phyloP scores from a whole-genome alignment of 2,888 invertebrate species.

The Lumbricus terrestris region DNA sequence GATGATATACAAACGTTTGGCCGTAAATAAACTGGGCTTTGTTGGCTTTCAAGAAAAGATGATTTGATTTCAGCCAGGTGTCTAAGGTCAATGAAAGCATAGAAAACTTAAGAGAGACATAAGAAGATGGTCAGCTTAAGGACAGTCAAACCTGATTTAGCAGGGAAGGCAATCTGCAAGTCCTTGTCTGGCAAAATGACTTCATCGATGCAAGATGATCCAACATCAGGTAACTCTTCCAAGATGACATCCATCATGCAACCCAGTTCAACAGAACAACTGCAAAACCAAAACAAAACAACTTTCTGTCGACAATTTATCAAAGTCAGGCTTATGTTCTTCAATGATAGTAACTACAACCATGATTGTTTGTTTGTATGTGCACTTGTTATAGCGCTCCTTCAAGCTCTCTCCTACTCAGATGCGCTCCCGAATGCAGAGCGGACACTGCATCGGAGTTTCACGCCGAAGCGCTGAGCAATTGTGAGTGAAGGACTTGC shows the following conservation, averaged over 20 bases:
- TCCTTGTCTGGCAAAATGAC: conserved; percentile 8
- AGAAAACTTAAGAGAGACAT: neutral
- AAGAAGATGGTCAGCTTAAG: neutral
- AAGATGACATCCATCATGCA: neutral
- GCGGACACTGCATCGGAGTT: no score
- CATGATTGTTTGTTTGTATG: no score
- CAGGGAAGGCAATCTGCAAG: neutral
- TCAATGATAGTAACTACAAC: no score
- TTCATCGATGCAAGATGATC: neutral
- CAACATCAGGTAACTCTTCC: neutral
- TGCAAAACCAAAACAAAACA: neutral
- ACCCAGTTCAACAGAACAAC: neutral
- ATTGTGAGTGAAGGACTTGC: no score
- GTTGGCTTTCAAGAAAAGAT: no score
- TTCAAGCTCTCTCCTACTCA: no score
- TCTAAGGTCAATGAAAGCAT: neutral
- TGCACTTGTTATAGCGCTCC: no score
- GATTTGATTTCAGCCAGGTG: no score
- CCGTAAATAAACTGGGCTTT: no score
- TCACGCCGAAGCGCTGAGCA: no score
- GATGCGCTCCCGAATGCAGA: no score
- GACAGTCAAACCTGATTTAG: neutral
- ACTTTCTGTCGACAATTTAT: neutral
- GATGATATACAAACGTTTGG: no score
- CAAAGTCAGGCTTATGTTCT: neutral